Percentiles rank a stretch among this genome's conserved stretches.
phyloP scores from a whole-genome alignment of 1,140 invertebrate genomes.

The Calliopsis andreniformis region DNA sequence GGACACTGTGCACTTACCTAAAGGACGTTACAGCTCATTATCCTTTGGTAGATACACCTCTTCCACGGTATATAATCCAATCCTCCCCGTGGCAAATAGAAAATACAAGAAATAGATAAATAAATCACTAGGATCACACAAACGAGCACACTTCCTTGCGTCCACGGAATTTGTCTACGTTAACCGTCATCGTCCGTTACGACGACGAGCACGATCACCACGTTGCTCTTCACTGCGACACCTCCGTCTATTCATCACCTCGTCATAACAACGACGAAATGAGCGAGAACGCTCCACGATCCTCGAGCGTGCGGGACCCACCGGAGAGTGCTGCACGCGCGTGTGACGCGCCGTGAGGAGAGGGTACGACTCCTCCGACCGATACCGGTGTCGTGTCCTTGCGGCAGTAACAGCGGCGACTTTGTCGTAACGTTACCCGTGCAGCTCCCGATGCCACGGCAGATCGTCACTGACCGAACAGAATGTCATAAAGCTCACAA shows the following conservation, averaged over 20 bases:
- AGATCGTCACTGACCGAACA: slow-evolving; percentile 18
- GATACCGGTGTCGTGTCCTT: slow-evolving; percentile 58
- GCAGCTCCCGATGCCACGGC: not conserved
- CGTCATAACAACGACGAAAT: slow-evolving; percentile 55
- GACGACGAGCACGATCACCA: slow-evolving; percentile 59
- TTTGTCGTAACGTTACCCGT: not conserved
- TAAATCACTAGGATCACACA: slow-evolving; percentile 57
- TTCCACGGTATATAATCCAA: slow-evolving; percentile 57
- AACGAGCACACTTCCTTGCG: slow-evolving; percentile 55
- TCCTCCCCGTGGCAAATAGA: slow-evolving; percentile 20
- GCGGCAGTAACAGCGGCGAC: slow-evolving; percentile 27
- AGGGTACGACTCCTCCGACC: slow-evolving; percentile 50
- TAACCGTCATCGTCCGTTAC: slow-evolving; percentile 60
- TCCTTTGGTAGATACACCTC: slow-evolving; percentile 38
- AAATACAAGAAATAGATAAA: slow-evolving; percentile 7
- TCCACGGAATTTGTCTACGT: slow-evolving; percentile 44
- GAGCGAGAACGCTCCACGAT: slow-evolving; percentile 16
- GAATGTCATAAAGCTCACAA: slow-evolving; percentile 51
- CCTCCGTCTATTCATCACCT: slow-evolving; percentile 63
- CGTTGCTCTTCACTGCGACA: slow-evolving; percentile 50
- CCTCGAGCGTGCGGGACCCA: slow-evolving; percentile 22
- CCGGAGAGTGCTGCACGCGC: slow-evolving; percentile 60
- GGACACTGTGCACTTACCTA: slow-evolving; percentile 50
- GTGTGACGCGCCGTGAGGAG: slow-evolving; percentile 57
- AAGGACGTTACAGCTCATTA: slow-evolving; percentile 42